Evolutionary conservation across 2,888 invertebrate species (phyloP), one percentile per base, ranked within the genome.

Genomic region (Andrena bicolor): DNA sequence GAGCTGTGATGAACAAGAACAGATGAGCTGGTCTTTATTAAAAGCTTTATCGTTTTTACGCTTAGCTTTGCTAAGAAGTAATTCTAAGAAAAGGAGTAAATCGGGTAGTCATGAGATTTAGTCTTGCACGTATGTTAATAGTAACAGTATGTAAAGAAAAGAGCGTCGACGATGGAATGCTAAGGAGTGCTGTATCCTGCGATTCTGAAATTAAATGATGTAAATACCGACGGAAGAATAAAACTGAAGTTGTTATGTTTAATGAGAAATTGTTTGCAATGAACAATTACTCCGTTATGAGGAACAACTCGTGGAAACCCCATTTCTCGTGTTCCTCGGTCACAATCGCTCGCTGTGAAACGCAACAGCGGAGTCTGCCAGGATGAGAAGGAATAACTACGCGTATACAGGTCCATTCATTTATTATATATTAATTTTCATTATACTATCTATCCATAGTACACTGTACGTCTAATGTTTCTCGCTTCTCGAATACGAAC

Each of bases 401-500:
- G 28, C 23, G 68, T 81, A 70, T 88, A 88, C 78, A 87, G 92
- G 89, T 92, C 90, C 91, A 92, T 92, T 91, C 88, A 92, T 92
- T 92, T 92, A 92, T 92, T 92, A 90, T 91, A 92, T 92, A 90
- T 91, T 91, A 90, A 91, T 90, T 92, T 91, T 92, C 88, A 91
- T 92, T 92, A 92, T 90, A 90, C 90, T 92, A 92, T 92, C 91
- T 91, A 91, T 89, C 86, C 89, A 89, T 89, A 90, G 90, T 87
- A 88, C 89, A 89, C 87, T 89, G 86, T 87, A 77, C 83, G 65
- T 86, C 68, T 88, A 89, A 89, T 89, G 85, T 90, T 90, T 84
- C 87, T 90, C 90, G 90, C 90, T 88, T 89, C 90, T 90, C 90
- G 90, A 90, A 92, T 92, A 92, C 88, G 80, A 86, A 88, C 88